Evolutionary conservation across 2,888 invertebrate genomes (phyloP).

Genomic region (Pandemis heparana): DNA sequence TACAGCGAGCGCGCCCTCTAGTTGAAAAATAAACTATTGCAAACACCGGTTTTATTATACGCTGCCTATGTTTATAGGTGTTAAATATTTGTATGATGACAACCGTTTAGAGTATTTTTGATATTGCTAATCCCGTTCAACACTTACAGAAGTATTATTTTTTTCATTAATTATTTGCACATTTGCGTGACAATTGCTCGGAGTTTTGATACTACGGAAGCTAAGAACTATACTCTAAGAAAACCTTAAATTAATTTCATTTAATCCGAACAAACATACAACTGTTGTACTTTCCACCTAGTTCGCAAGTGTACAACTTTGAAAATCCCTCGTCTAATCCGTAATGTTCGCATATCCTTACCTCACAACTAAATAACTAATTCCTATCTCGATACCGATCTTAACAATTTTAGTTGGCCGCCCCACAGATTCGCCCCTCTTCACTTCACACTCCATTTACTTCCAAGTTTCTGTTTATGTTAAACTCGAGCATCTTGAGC

Average conservation of each 20-base stretch:
- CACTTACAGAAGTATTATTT: not conserved
- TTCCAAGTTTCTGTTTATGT: conserved; percentile 69
- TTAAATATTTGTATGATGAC: not conserved
- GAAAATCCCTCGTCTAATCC: conserved; percentile 12
- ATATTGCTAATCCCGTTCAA: too few species aligned
- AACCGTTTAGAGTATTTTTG: too few species aligned
- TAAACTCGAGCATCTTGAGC: conserved; percentile 64
- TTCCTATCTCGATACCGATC: conserved; percentile 38
- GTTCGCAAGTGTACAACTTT: not conserved
- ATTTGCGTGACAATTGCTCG: too few species aligned
- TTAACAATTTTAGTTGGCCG: conserved; percentile 41
- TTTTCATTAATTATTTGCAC: not conserved
- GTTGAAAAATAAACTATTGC: conserved; percentile 66
- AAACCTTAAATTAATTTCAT: too few species aligned
- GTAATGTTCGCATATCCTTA: conserved; percentile 25
- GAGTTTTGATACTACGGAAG: too few species aligned
- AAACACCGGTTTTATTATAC: conserved; percentile 43
- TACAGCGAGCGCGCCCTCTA: conserved; percentile 54
- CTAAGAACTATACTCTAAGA: too few species aligned
- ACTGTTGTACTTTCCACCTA: not conserved
- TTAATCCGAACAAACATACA: not conserved
- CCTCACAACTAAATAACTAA: conserved; percentile 38
- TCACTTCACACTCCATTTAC: conserved; percentile 66
- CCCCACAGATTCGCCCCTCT: conserved; percentile 52
- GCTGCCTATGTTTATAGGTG: conserved; percentile 24